Base-by-base conservation (phyloP, 1,140 invertebrate species). In the Drosophila sulfurigaster region DNA sequence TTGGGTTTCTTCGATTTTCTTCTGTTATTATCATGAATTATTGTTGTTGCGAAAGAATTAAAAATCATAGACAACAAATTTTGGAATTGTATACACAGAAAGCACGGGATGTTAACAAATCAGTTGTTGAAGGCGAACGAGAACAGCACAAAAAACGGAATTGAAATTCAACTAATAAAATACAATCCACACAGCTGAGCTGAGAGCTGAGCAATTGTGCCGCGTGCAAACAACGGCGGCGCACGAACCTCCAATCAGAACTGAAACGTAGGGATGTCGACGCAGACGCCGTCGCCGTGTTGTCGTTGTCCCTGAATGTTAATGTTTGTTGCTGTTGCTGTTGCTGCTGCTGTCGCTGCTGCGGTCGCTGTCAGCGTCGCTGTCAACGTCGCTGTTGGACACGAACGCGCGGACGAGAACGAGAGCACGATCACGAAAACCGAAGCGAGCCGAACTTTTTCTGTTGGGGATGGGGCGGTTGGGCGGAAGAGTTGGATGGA, bases 221-320 rank as follows among this genome's bases (percentile, higher is more conserved):
- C 85, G 85, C 86, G 79, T 79, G 65, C 72, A 76, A 76, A 57
- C 72, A 81, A 81, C 79, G 77, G 68, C 79, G 79, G 79, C 79
- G 86, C 81, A 89, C 86, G 86, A 89, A 89, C 69, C 85, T 89
- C 85, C 85, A 89, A 89, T 89, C 85, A 89, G 85, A 89, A 89
- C 86, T 89, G 85, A 89, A 89, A 81, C 82, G 78, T 80, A 86
- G 82, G 82, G 82, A 86, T 86, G 81, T 81, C 70, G 75, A 81
- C 78, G 71, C 75, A 73, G 78, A 81, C 85, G 81, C 85, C 73
- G 78, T 80, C 68, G 80, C 83, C 77, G 70, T 80, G 79, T 83
- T 79, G 67, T 77, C 68, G 74, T 88, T 88, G 83, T 88, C 83
- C 81, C 83, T 88, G 83, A 87, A 86, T 81, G 60, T 69, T 74